These are phyloP conservation scores for Daptonema setosum DNA, from an alignment of 2,888 invertebrate genomes.

Conservation along the genomic window DNA sequence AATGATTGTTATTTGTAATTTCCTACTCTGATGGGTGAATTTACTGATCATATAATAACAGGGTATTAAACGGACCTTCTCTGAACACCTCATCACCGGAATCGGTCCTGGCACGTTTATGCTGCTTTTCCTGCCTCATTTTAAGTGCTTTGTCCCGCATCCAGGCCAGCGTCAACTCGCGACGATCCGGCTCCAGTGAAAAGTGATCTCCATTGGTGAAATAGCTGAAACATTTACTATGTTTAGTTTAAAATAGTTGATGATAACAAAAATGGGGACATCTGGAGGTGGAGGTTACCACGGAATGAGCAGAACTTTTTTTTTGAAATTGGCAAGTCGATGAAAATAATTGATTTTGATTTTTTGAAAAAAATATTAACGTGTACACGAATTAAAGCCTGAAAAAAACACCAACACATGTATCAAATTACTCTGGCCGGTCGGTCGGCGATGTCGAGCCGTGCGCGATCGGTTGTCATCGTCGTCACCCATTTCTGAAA, in stretches of 20 bases:
- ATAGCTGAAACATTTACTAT: neutral
- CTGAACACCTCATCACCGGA: neutral
- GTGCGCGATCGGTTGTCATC: too few species aligned
- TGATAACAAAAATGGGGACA: too few species aligned
- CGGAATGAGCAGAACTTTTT: neutral
- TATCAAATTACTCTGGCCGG: neutral
- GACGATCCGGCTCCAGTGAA: conserved; percentile 15
- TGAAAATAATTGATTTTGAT: neutral
- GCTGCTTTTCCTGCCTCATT: neutral
- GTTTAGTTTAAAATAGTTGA: too few species aligned
- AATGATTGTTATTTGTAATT: too few species aligned
- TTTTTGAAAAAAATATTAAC: neutral
- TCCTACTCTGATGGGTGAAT: too few species aligned
- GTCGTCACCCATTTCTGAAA: too few species aligned
- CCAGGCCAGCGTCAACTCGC: conserved; percentile 25
- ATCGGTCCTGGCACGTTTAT: neutral
- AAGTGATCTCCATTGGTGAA: neutral
- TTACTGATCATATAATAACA: too few species aligned
- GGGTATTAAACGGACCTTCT: neutral
- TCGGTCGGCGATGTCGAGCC: neutral
- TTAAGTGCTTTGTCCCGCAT: conserved; percentile 17
- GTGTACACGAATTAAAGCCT: too few species aligned
- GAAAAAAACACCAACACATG: too few species aligned
- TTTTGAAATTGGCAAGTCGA: neutral
- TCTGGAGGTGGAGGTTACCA: too few species aligned